Conservation (phyloP, 2,113 vertebrate genomes). For the Axis porcinus region DNA sequence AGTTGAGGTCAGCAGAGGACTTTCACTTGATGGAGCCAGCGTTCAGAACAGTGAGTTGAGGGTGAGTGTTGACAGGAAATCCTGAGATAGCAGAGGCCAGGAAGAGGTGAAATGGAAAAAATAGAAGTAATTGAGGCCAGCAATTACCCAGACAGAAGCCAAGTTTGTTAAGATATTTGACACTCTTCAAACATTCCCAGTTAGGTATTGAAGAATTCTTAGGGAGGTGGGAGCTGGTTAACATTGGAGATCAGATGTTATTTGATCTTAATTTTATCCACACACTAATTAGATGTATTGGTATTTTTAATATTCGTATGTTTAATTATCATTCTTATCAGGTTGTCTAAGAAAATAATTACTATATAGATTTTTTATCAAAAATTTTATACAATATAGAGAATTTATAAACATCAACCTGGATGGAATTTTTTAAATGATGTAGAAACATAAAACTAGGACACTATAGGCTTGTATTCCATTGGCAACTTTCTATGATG, state of each 20-base stretch:
- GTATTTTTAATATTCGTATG: neutral
- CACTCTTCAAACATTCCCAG: neutral
- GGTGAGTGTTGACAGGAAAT: conserved; percentile 25
- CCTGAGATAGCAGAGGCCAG: neutral
- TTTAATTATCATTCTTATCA: neutral
- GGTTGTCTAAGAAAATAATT: neutral
- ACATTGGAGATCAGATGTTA: neutral
- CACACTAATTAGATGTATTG: neutral
- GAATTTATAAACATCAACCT: neutral
- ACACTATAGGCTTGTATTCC: neutral
- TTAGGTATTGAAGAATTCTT: neutral
- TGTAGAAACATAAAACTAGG: neutral
- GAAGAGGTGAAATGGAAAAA: conserved; percentile 1
- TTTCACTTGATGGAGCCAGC: neutral
- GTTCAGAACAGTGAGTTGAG: neutral
- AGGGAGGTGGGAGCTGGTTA: neutral
- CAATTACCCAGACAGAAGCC: neutral
- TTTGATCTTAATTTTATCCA: neutral
- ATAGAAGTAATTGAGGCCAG: conserved; percentile 9
- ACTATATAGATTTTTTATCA: neutral
- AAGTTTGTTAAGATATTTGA: neutral
- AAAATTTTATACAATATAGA: neutral
- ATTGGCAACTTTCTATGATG: neutral
- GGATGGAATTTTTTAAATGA: neutral
- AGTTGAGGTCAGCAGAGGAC: neutral